Evolutionary conservation across 2,113 vertebrate genomes (phyloP), one percentile per base, ranked within the genome.

Genomic region (Catagonus wagneri): DNA sequence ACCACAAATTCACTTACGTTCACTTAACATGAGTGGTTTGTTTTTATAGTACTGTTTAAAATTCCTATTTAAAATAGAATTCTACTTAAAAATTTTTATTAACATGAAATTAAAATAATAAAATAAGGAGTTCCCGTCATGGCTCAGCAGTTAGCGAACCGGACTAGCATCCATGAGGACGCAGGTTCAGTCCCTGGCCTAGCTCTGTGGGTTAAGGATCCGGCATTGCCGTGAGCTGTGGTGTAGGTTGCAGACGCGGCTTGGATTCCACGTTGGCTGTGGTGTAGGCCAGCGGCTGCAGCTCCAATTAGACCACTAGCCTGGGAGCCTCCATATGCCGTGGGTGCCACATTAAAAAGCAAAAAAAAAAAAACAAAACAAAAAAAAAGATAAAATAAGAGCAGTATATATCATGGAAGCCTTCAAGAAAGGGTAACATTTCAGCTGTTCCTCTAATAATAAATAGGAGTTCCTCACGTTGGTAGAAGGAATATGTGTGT

Each of bases 101-200:
- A 61, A 89, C 68, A 14, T 75, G 22, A 94, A 89, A 95, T 83
- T 68, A 32, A 95, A 96, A 93, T 86, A 29, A 93, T 94, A 71
- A 90, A 93, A 90, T 72, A 19, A 89, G 56, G 44, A 44, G 44
- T 44, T 44, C 44, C 44, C 44, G 8, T 44, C 44, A 8, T 44
- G 44, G 44, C 44, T 44, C 44, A 44, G 44, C 44, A 44, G 44
- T 44, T 44, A 44, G 44, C 44, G 8, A 44, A 44, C 44, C 44
- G 5, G 8, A 44, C 44, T 44, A 44, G 44, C 44, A 44, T 44
- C 44, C 44, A 44, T 44, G 44, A 44, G 44, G 44, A 44, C 8
- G 44, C 44, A 8, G 44, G 44, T 44, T 44, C 44, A 8, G 8
- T 44, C 44, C 44, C 44, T 44, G 44, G 44, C 44, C 44, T 44